Evolutionary conservation across 2,888 invertebrate species (phyloP), one percentile per base, ranked within the genome.

Genomic region (Phrixothrix hirtus): DNA sequence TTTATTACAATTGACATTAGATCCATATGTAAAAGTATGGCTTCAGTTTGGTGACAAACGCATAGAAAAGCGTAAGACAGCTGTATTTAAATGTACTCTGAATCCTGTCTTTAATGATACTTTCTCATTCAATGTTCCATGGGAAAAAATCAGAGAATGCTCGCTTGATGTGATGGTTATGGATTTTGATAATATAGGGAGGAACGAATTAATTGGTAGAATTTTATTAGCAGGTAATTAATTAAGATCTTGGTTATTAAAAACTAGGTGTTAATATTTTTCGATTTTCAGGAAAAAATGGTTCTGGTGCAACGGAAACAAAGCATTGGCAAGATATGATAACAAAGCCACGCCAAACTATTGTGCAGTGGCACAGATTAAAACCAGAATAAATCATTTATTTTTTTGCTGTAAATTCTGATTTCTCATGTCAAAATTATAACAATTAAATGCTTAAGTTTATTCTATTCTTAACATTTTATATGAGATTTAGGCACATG

Each of bases 321-420:
- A 95, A 95, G 74, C 96, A 96, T 76, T 96, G 96, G 96, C 95
- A 95, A 71, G 96, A 96, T 73, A 96, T 96, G 96, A 94, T 96
- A 65, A 92, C 94, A 56, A 96, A 96, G 78, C 95, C 95, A 13
- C 82, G 95, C 62, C 95, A 96, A 79, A 93, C 92, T 66, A 92
- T 95, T 68, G 91, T 95, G 37, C 95, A 95, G 75, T 96, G 96
- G 96, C 96, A 96, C 79, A 88, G 95, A 75, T 83, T 96, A 72
- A 96, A 96, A 76, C 92, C 93, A 15, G 92, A 92, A 75, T 92
- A 91, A 84, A 67, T 11, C 9, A 13, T 32, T 14, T 3, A 32
- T n/a, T n/a, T n/a, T n/a, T n/a, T n/a, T 7, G 32, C 11, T 32
- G 2, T 21, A 21, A 21, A n/a, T n/a, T 12, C 32, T 32, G 32